These are phyloP conservation scores for Cantharis nigra DNA, from an alignment of 2,888 invertebrate species.

Conservation along the genomic window DNA sequence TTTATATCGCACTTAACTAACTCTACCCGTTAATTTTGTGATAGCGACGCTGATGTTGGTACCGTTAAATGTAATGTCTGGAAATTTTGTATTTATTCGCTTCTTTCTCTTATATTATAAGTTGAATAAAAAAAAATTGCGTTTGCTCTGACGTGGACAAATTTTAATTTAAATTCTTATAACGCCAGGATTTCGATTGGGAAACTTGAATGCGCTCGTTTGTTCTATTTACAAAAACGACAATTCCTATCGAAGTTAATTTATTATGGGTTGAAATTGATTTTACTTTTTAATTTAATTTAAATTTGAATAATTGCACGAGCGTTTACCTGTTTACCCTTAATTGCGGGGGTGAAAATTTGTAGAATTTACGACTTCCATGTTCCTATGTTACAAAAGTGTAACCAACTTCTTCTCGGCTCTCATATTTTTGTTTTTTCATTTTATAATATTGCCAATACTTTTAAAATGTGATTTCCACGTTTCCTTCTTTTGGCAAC, in stretches of 20 bases:
- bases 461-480: not conserved
- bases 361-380: not conserved
- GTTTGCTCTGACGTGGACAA: conserved; percentile 5
- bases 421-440: not conserved
- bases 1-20: conserved; percentile 45
- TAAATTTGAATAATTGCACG: not conserved
- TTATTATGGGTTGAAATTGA: conserved; percentile 15
- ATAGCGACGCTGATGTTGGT: conserved; percentile 32
- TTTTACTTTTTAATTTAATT: conserved; percentile 6
- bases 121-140: conserved; percentile 9
- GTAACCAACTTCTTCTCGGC: not conserved
- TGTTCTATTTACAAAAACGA: conserved; percentile 15
- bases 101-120: conserved; percentile 9
- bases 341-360: not conserved
- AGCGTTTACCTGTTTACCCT: not conserved
- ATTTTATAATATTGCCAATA: not conserved
- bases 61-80: conserved; percentile 19
- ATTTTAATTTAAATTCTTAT: not conserved
- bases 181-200: conserved; percentile 5
- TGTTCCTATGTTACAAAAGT: not conserved
- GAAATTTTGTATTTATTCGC: conserved; percentile 10
- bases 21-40: conserved; percentile 42
- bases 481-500: not conserved
- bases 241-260: conserved; percentile 15
- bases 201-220: conserved; percentile 16